Conservation (phyloP, 92 coral and sea anemone genomes). For the Meandrina meandrites region DNA sequence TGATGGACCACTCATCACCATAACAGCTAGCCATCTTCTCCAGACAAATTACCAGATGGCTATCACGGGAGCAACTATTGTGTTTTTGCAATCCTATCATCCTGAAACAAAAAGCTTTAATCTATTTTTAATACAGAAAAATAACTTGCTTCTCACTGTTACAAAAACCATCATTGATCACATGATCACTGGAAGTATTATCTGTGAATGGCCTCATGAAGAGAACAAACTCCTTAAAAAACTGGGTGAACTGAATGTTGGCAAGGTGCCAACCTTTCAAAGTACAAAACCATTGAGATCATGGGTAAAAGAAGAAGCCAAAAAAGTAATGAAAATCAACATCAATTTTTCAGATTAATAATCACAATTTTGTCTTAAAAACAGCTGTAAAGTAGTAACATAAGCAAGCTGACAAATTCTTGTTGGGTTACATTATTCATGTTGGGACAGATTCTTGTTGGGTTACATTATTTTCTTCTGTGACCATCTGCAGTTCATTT, state of each 20-base stretch:
- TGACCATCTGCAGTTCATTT: neutral
- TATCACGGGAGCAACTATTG: slow-evolving; percentile 50
- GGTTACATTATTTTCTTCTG: too few relatives aligned
- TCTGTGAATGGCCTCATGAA: slow-evolving; percentile 64
- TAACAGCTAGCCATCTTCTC: slow-evolving; percentile 49
- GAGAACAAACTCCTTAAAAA: slow-evolving; percentile 52
- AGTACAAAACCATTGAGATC: slow-evolving; percentile 52
- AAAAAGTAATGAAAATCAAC: slow-evolving; percentile 40
- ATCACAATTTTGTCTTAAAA: neutral
- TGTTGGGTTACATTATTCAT: slow-evolving; percentile 8
- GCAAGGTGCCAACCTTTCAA: slow-evolving; percentile 58
- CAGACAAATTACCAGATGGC: slow-evolving; percentile 61
- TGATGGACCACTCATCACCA: slow-evolving; percentile 41
- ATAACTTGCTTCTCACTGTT: slow-evolving; percentile 41
- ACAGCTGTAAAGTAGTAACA: neutral
- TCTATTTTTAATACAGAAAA: slow-evolving; percentile 45
- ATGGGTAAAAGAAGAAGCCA: slow-evolving; percentile 48
- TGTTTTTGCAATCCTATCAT: slow-evolving; percentile 53
- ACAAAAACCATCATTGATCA: slow-evolving; percentile 51
- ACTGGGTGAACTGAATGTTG: slow-evolving; percentile 52
- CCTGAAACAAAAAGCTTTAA: slow-evolving; percentile 55
- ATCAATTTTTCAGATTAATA: slow-evolving; percentile 3
- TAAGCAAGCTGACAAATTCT: slow-evolving; percentile 8
- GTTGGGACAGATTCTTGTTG: too few relatives aligned
- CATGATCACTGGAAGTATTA: slow-evolving; percentile 42